Base-by-base conservation (phyloP, 2,797 vertebrate species). In the Balearica regulorum region DNA sequence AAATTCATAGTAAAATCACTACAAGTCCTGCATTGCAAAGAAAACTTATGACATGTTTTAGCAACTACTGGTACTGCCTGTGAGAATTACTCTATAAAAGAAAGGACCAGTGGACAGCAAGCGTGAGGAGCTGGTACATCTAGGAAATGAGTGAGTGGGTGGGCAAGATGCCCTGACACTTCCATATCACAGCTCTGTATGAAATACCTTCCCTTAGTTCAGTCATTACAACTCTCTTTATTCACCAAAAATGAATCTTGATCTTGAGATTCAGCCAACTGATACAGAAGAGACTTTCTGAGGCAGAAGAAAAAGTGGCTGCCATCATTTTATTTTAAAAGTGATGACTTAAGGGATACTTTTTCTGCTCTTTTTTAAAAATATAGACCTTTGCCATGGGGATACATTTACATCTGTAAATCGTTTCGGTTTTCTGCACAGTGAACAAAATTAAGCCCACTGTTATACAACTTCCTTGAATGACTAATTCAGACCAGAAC, bases 131-230 rank as follows among this genome's bases (percentile, higher is more conserved):
- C 12, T 46, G 48, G 10, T 43, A 13, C 39, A 57, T 8, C 71
- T 69, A 64, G 76, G 33, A 71, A 60, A 65, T 22, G 25, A 61
- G 18, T 0, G 0, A 82, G 12, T 11, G 39, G 0, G 0, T 60
- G 16, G 20, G 31, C 3, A 4, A 87, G 66, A 54, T 29, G 64
- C 15, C 35, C 70, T 49, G 41, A 79, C 29, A 83, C 6, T 73
- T 81, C 39, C 19, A 1, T 17, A 62, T 18, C 43, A 33, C 35
- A 44, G 31, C 22, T 31, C 8, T n/a, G 25, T 57, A 44, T 25
- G 29, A 87, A 92, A 83, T 13, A 72, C 11, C 4, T 81, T 55
- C 33, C 70, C 49, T 61, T 75, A 86, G 19, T 49, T 71, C 5
- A 7, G 26, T 19, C n/a, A 65, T 58, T 72, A 55, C 7, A 91